Evolutionary conservation across 2,797 vertebrate species (phyloP), one percentile per base, ranked within the genome.

Genomic region (Characodon lateralis): DNA sequence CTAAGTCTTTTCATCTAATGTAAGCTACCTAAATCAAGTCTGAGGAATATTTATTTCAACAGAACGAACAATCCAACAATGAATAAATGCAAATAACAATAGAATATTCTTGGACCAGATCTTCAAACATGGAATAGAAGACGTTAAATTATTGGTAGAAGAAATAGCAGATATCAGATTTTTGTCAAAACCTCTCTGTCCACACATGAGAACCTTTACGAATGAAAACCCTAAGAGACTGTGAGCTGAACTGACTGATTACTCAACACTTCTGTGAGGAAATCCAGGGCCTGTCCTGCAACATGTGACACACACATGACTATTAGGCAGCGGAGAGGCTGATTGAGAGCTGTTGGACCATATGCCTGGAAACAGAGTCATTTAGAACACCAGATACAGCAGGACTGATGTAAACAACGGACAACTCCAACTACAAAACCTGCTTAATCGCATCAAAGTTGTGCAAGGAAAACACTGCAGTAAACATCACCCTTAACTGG

Each of bases 261-360:
- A 80, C 91, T 89, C 80, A 92, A 88, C 70, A 65, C 76, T 92
- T 84, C 91, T 84, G 89, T 96, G 96, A 95, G 95, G 96, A 95
- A 97, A 97, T 92, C 93, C 75, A 92, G 93, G 84, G 80, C 90
- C 80, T 87, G 85, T 92, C 83, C 85, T 81, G 53, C 78, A 76
- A 80, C 98, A 98, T 97, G 97, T 98, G 97, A 97, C 93, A 94
- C 79, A 94, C 97, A 97, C 96, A 97, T 97, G 97, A 97, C 97
- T 94, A 79, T 91, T 92, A 93, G 90, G 90, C 80, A 78, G 87
- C 81, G 85, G 83, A 90, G 76, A 88, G 93, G 91, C 92, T 91
- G 92, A 89, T 78, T 88, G 86, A 77, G 74, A 31, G 71, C 58
- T 51, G 1, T 39, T 24, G 26, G 5, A 76, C 66, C 80, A 78